These are phyloP conservation scores for Prunella strophiata DNA, from an alignment of 2,797 vertebrate genomes.

Conservation along the genomic window DNA sequence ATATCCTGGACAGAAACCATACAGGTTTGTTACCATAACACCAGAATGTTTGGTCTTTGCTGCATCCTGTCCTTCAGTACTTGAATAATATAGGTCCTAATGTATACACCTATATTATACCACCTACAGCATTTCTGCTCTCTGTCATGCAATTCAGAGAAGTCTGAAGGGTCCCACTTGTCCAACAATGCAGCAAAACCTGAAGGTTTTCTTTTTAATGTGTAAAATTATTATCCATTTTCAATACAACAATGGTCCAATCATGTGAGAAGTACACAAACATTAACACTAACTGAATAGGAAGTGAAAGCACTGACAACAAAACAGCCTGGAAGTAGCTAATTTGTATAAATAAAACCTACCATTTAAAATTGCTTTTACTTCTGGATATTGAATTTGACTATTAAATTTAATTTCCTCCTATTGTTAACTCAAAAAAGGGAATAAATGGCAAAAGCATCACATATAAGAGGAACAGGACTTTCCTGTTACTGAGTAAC, in stretches of 20 bases:
- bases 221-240: background rate
- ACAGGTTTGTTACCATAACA: background rate
- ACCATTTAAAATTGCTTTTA: background rate
- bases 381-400: background rate
- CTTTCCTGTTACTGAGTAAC: background rate
- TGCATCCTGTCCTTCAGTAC: background rate
- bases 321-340: background rate
- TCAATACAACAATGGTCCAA: background rate
- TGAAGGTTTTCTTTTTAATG: background rate
- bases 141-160: background rate
- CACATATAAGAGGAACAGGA: background rate
- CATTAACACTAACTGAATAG: background rate
- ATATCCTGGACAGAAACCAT: background rate
- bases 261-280: background rate
- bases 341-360: background rate
- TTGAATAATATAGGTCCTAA: background rate
- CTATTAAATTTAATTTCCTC: background rate
- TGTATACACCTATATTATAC: background rate
- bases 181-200: background rate
- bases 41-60: background rate
- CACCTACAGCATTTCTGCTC: background rate
- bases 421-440: background rate
- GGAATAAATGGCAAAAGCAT: background rate
- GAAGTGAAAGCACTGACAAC: background rate
- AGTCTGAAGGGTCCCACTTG: background rate